These are phyloP conservation scores for Drosophila kambysellisi DNA, from an alignment of 2,888 invertebrate genomes.

Conservation along the genomic window DNA sequence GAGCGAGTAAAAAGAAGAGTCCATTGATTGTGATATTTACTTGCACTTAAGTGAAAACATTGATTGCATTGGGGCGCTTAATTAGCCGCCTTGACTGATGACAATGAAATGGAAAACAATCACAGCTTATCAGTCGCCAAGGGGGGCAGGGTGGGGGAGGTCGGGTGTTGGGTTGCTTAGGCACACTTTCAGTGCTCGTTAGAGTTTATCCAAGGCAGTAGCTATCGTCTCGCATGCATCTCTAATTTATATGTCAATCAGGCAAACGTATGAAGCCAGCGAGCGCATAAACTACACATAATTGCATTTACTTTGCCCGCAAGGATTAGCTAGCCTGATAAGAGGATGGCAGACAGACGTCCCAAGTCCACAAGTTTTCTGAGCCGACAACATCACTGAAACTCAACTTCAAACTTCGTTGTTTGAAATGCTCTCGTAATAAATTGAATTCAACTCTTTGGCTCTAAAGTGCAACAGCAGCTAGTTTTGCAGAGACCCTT, in stretches of 20 bases:
- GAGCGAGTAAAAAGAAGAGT: constrained; percentile 7
- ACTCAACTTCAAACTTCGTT: constrained; percentile 72
- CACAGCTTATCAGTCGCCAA: constrained; percentile 55
- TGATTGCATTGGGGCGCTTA: constrained; percentile 52
- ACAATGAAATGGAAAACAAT: constrained; percentile 77
- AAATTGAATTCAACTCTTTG: constrained; percentile 79
- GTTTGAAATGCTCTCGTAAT: constrained; percentile 70
- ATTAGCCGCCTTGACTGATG: constrained; percentile 63
- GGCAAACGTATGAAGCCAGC: constrained; percentile 71
- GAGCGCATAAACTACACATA: constrained; percentile 78
- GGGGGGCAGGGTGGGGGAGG: neutral
- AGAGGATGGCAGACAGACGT: constrained; percentile 23
- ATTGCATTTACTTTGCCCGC: constrained; percentile 73
- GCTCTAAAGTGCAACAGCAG: constrained; percentile 57
- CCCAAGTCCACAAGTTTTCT: constrained; percentile 6
- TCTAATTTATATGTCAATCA: constrained; percentile 79
- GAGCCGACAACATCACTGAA: constrained; percentile 26
- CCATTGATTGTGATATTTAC: constrained; percentile 62
- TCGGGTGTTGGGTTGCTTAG: neutral
- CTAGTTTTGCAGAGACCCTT: constrained; percentile 6
- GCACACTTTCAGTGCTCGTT: constrained; percentile 78
- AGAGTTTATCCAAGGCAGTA: constrained; percentile 38
- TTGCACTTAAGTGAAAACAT: constrained; percentile 79
- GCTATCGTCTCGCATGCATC: constrained; percentile 77
- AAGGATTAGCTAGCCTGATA: constrained; percentile 67